Evolutionary conservation across 2,888 invertebrate genomes (phyloP), one percentile per base, ranked within the genome.

Genomic region (Tanypteryx hageni): DNA sequence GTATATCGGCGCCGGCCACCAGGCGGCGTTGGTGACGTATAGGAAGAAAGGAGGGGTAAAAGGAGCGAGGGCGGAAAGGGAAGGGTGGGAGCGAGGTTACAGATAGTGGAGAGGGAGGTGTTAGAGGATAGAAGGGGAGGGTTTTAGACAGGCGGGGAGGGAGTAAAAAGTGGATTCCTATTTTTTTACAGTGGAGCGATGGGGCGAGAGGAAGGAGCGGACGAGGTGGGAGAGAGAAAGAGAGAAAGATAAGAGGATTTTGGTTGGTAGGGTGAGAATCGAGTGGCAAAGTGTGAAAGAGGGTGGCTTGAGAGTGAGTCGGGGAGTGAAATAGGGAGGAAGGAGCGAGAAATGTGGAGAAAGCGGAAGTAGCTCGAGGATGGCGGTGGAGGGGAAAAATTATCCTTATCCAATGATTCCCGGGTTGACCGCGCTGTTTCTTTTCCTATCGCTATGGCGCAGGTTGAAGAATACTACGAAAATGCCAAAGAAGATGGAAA

Each of bases 1-100:
- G 44, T 89, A 64, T 89, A 89, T 44, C 89, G 64, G 89, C 64
- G 89, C 89, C 89, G 89, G 61, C 89, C 89, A 64, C 89, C 89
- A 89, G 89, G 89, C 89, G 56, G 89, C 89, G 89, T 89, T 89
- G 89, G 89, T 68, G 89, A 89, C 89, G 89, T 89, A 44, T 44
- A 64, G 68, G 56, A 44, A 64, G 68, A 64, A 57, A 16, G 58
- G 58, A 22, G 57, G 56, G 85, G 5, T 44, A 44, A 44, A 44
- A 44, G 44, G 44, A 44, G 44, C 44, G 64, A 64, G 64, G 64
- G 82, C 31, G 64, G 64, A 64, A n/a, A 64, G 64, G n/a, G 64
- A 18, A 18, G 18, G 83, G 83, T 27, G 76, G n/a, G 76, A 5
- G 44, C 1, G 44, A 27, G 13, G 7, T n/a, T 76, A 76, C 27